Base-by-base conservation (phyloP, 1,140 invertebrate species). In the Manduca sexta region DNA sequence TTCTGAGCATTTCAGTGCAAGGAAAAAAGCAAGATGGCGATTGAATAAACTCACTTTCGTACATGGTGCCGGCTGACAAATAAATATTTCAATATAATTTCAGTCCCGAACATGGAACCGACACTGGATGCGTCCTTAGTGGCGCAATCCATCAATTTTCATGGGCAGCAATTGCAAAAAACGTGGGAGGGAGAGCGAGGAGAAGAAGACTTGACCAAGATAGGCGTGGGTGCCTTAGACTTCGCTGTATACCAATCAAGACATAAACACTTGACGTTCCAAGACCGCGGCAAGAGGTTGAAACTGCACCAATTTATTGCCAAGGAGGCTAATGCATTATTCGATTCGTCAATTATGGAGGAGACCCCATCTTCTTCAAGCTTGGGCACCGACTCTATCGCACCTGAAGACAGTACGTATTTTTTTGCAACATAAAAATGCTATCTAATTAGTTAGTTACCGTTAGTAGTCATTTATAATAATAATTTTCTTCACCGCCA, bases 131-230 rank as follows among this genome's bases (percentile, higher is more conserved):
- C 88, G 74, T 89, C 91, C 42, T 86, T 93, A 50, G 89, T 95
- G 66, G 86, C 89, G 63, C 90, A 92, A 68, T 88, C 91, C 41
- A 87, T 95, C 53, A 93, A 93, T 82, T 95, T 92, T 72, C 94
- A 95, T 87, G 94, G 94, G 1, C 93, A 94, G 64, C 93, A 94
- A 63, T 84, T 95, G 57, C 92, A 94, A 79, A 95, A 94, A 85
- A 89, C 94, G 53, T 95, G 93, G 93, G 93, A 95, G 67, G 88
- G 89, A 15, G 93, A 95, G 66, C 88, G 91, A 64, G 93, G 93
- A 50, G 91, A 93, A 65, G 89, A 91, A 43, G 92, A 94, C 65
- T 74, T 94, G 39, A 56, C 87, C 1, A 89, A 90, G 64, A 85
- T 93, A 55, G 91, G 91, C 63, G 88, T 94, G 29, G 89, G 91